Evolutionary conservation across 2,888 invertebrate species (phyloP).

Genomic region (Clitarchus hookeri): DNA sequence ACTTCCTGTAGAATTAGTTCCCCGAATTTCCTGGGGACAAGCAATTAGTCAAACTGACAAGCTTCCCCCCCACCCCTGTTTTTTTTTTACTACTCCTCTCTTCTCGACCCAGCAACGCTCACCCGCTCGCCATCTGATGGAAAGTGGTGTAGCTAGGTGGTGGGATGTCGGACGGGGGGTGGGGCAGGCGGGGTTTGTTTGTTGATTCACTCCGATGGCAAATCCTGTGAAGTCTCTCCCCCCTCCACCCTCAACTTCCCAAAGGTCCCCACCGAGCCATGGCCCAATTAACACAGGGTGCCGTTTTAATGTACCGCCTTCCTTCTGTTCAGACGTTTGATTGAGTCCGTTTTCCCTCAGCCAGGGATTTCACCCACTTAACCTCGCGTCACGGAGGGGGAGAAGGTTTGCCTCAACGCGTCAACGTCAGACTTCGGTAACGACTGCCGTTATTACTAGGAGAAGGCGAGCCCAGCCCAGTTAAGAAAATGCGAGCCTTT

Average conservation of each 20-base stretch:
- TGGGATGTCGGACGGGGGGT: background rate
- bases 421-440: no score
- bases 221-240: background rate
- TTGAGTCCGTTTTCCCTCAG: background rate
- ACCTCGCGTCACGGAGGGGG: no score
- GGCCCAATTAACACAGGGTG: background rate
- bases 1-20: constrained; percentile 10
- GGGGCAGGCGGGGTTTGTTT: background rate
- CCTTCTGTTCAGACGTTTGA: background rate
- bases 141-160: background rate
- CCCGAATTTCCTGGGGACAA: background rate
- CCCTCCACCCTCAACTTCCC: background rate
- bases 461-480: no score
- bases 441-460: no score
- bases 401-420: no score
- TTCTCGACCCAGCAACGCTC: background rate
- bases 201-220: background rate
- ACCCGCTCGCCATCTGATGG: background rate
- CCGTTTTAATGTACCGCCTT: background rate
- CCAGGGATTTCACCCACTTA: no score
- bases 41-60: constrained; percentile 14
- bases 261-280: background rate
- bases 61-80: background rate
- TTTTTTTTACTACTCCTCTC: background rate
- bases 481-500: background rate